A percentile compares a stretch with the other conserved stretches of the same genome.
phyloP scores from a whole-genome alignment of 2,888 invertebrate genomes.

The Drosophila melanosoma region DNA sequence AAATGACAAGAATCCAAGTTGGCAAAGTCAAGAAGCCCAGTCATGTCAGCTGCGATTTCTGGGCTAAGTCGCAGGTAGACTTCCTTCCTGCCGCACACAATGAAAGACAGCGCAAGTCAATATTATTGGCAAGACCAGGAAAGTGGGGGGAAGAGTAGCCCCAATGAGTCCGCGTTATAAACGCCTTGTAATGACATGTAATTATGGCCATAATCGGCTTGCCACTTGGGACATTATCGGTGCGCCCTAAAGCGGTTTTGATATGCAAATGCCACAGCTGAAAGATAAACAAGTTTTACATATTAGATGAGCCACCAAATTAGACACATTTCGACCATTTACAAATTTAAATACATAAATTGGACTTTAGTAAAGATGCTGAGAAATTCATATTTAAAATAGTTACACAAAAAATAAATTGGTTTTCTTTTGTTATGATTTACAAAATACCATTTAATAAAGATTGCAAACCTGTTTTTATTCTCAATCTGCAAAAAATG shows the following conservation, averaged over 20 bases:
- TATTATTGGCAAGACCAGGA: constrained; percentile 50
- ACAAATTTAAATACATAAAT: not conserved
- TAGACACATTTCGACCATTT: not conserved
- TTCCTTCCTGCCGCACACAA: constrained; percentile 41
- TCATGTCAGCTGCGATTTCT: constrained; percentile 82
- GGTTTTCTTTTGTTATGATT: no score
- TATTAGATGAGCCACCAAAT: constrained; percentile 9
- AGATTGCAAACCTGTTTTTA: not conserved
- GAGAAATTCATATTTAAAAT: not conserved
- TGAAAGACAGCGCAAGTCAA: constrained; percentile 65
- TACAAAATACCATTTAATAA: no score
- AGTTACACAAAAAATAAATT: not conserved
- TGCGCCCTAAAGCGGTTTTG: constrained; percentile 62
- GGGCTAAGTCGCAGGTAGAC: constrained; percentile 81
- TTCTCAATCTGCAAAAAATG: not conserved
- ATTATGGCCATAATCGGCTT: constrained; percentile 84
- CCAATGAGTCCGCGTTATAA: constrained; percentile 65
- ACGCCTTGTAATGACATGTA: constrained; percentile 82
- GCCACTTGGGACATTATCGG: constrained; percentile 68
- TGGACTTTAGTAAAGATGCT: not conserved
- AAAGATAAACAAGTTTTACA: constrained; percentile 26
- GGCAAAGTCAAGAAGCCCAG: constrained; percentile 62
- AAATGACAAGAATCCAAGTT: constrained; percentile 57
- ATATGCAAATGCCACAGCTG: constrained; percentile 70
- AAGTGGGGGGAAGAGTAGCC: not conserved